These are phyloP conservation scores for Capreolus pygargus DNA, from an alignment of 2,113 vertebrate genomes.

Conservation along the genomic window DNA sequence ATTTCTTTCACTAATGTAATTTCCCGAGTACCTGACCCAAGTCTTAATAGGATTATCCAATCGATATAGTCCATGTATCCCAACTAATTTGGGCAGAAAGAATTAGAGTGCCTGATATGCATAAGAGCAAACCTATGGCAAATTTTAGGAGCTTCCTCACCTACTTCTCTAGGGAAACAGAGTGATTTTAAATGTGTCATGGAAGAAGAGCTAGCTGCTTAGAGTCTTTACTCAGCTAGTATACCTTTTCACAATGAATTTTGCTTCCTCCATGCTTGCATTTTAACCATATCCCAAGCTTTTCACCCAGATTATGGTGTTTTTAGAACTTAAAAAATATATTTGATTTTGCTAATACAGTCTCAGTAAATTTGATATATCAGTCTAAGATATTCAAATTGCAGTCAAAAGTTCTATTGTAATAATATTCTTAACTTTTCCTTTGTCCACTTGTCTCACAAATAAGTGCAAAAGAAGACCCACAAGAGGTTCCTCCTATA, in stretches of 20 bases:
- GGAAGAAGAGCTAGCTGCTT: background rate
- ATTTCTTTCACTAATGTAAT: background rate
- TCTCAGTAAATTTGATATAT: background rate
- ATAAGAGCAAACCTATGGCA: background rate
- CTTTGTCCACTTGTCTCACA: background rate
- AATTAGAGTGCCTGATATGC: background rate
- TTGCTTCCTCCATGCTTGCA: background rate
- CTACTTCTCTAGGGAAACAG: background rate
- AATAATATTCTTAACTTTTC: background rate
- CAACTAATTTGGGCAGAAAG: background rate
- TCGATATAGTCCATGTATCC: background rate
- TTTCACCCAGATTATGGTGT: background rate
- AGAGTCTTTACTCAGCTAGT: background rate
- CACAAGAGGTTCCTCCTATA: background rate
- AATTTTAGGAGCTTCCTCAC: background rate
- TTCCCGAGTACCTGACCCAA: background rate
- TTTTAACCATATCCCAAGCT: background rate
- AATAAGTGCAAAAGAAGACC: background rate
- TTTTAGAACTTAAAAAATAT: background rate
- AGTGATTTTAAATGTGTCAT: background rate
- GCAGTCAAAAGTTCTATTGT: background rate
- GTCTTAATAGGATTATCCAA: background rate
- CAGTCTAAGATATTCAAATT: background rate
- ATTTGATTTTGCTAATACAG: background rate
- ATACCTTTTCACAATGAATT: background rate